These are phyloP conservation scores for Numenius arquata DNA, from an alignment of 2,113 vertebrate genomes.

Conservation along the genomic window DNA sequence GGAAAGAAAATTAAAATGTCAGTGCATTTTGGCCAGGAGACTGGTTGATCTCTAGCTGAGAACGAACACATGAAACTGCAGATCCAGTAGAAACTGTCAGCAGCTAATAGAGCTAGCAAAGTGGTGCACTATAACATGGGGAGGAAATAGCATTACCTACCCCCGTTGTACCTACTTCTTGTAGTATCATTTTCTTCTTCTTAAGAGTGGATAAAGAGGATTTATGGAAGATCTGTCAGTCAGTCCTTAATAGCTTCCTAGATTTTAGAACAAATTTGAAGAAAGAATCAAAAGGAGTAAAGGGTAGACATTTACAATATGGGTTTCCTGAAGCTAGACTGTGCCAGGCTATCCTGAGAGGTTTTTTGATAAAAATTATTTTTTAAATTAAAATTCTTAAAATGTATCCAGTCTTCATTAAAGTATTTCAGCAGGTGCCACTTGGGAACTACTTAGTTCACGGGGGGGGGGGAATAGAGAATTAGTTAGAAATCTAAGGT, in stretches of 20 bases:
- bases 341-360: not conserved
- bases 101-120: not conserved
- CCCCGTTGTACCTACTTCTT: not conserved
- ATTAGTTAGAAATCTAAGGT: not conserved
- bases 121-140: not conserved
- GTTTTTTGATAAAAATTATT: not conserved
- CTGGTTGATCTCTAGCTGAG: not conserved
- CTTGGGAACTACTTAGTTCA: not conserved
- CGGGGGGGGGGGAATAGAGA: not conserved
- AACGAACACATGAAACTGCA: not conserved
- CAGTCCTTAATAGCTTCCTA: not conserved
- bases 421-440: not conserved
- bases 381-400: not conserved
- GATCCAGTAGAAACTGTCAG: not conserved
- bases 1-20: not conserved
- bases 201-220: not conserved
- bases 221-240: not conserved
- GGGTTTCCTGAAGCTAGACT: not conserved
- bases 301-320: not conserved
- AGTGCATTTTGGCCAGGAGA: not conserved
- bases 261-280: conserved; percentile 27
- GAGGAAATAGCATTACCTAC: not conserved
- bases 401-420: not conserved
- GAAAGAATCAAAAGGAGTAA: not conserved
- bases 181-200: not conserved